Conservation (phyloP, 2,797 vertebrate genomes). For the Coracias cyanogaster region DNA sequence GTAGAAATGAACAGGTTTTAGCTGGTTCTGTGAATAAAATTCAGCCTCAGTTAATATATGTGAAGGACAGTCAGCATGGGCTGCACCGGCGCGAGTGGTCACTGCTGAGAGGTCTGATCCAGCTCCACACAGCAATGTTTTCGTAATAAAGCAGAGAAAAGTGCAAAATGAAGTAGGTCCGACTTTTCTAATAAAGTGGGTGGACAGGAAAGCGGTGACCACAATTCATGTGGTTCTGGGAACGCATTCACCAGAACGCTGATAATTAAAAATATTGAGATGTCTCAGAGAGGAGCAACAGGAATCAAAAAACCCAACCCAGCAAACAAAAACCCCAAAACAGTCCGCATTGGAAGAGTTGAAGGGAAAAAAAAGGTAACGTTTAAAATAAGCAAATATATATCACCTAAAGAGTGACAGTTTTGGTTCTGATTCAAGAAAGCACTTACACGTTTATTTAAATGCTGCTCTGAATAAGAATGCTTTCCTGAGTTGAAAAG, state of each 20-base stretch:
- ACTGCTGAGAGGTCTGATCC: neutral
- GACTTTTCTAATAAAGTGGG: neutral
- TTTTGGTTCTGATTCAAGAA: constrained; percentile 27
- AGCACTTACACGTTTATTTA: neutral
- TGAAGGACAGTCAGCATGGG: neutral
- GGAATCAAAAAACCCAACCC: neutral
- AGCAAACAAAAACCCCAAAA: neutral
- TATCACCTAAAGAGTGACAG: neutral
- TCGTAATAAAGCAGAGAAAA: neutral
- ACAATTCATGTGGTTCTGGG: neutral
- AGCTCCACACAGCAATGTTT: neutral
- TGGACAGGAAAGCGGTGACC: neutral
- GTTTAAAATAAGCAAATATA: neutral
- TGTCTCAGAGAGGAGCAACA: neutral
- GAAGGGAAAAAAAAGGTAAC: neutral
- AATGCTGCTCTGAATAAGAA: neutral
- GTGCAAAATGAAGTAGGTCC: neutral
- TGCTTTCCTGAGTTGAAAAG: neutral
- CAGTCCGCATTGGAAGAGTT: neutral
- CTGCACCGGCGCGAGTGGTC: neutral
- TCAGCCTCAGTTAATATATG: neutral
- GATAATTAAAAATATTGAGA: neutral
- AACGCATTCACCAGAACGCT: neutral
- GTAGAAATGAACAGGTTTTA: neutral
- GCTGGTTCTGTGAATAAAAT: neutral